Conservation (phyloP, 2,888 invertebrate species). For the Macrosoma leucophasiata region DNA sequence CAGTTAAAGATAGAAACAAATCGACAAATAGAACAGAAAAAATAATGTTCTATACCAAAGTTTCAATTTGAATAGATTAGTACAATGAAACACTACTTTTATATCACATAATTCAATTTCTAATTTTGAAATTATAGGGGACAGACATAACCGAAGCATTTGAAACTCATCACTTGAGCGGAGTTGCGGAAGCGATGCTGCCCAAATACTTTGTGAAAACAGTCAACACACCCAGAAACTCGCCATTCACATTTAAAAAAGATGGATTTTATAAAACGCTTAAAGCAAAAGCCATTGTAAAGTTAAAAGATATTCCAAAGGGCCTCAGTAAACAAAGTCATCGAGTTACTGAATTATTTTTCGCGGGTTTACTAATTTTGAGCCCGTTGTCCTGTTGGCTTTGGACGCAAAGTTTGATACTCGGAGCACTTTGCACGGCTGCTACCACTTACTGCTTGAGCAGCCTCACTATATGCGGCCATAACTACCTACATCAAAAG, state of each 20-base stretch:
- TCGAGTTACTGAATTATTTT: conserved; percentile 41
- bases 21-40: too few species aligned
- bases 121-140: conserved; percentile 52
- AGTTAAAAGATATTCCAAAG: conserved; percentile 70
- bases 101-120: too few species aligned
- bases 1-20: too few species aligned
- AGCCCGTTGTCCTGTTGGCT: conserved; percentile 47
- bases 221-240: conserved; percentile 78
- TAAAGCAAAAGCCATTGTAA: conserved; percentile 74
- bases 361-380: conserved; percentile 37
- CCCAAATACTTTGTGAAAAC: conserved; percentile 80
- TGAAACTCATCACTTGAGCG: conserved; percentile 76
- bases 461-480: conserved; percentile 75
- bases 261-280: conserved; percentile 87
- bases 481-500: conserved; percentile 87
- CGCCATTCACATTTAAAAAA: conserved; percentile 83
- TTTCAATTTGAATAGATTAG: too few species aligned
- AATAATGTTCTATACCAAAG: too few species aligned
- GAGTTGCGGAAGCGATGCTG: conserved; percentile 75
- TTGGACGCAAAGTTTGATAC: conserved; percentile 38
- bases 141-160: conserved; percentile 81
- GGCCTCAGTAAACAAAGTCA: conserved; percentile 49
- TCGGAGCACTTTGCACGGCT: conserved; percentile 40
- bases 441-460: conserved; percentile 41
- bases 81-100: too few species aligned